Evolutionary conservation across 2,113 vertebrate genomes (phyloP).

Genomic region (Seriola dumerili): DNA sequence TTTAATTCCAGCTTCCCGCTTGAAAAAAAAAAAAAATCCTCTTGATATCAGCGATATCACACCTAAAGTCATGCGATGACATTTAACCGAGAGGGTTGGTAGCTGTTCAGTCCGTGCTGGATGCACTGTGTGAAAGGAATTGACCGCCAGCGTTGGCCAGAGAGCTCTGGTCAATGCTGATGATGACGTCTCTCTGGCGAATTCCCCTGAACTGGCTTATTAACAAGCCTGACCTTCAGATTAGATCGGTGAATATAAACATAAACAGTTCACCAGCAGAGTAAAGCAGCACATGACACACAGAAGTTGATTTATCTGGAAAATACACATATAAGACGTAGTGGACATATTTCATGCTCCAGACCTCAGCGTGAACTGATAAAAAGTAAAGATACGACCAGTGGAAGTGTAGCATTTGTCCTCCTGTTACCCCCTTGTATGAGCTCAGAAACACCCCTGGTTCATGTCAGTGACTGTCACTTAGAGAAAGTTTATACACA

Average conservation of each 20-base stretch:
- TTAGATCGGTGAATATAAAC: constrained; percentile 52
- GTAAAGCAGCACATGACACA: background rate
- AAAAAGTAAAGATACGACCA: constrained; percentile 39
- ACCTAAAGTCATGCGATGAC: background rate
- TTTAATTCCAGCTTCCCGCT: background rate
- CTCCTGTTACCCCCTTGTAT: constrained; percentile 9
- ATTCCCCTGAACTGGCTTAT: constrained; percentile 56
- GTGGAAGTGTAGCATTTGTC: constrained; percentile 26
- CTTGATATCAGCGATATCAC: background rate
- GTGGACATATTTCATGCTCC: constrained; percentile 4
- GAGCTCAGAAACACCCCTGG: constrained; percentile 45
- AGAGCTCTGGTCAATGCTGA: constrained; percentile 61
- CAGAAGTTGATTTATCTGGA: no score
- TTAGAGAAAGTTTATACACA: constrained; percentile 46
- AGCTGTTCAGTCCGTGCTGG: constrained; percentile 12
- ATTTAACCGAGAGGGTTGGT: background rate
- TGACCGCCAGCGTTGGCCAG: constrained; percentile 50
- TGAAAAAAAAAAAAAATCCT: constrained; percentile 1
- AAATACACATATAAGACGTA: background rate
- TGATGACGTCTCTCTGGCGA: constrained; percentile 60
- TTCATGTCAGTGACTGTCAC: constrained; percentile 53
- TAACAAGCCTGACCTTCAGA: constrained; percentile 60
- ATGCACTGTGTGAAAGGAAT: constrained; percentile 52
- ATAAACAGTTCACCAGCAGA: constrained; percentile 29
- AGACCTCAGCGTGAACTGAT: constrained; percentile 27